Evolutionary conservation across 2,888 invertebrate species (phyloP).

Genomic region (Diachrysia chrysitis): DNA sequence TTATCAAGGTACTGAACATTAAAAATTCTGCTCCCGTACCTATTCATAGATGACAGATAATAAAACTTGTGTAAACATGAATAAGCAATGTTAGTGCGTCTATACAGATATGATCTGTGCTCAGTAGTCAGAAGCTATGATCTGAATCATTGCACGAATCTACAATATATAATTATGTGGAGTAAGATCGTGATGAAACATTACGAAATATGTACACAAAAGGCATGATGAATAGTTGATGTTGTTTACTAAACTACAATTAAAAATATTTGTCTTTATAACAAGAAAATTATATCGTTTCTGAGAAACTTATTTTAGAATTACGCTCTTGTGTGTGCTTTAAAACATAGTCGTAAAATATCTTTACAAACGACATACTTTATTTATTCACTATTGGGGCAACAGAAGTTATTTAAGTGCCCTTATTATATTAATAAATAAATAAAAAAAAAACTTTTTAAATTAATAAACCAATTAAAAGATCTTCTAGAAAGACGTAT

Average conservation of each 20-base stretch:
- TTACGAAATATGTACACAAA: constrained; percentile 27
- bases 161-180: constrained; percentile 23
- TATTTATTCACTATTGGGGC: too few species aligned
- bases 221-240: constrained; percentile 13
- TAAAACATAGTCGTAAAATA: too few species aligned
- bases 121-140: constrained; percentile 23
- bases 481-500: too few species aligned
- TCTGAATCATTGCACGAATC: constrained; percentile 46
- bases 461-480: too few species aligned
- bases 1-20: constrained; percentile 39
- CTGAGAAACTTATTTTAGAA: neutral
- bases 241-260: neutral
- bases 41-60: constrained; percentile 47
- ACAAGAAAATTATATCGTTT: neutral
- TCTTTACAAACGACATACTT: too few species aligned
- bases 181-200: constrained; percentile 39
- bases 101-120: constrained; percentile 45
- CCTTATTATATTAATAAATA: too few species aligned
- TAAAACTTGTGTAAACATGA: constrained; percentile 53
- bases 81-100: constrained; percentile 44
- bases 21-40: constrained; percentile 48
- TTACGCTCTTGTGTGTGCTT: neutral
- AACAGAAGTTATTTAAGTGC: too few species aligned
- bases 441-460: too few species aligned
- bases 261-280: neutral